Conservation (phyloP, 2,797 vertebrate genomes). For the Melanotaenia boesemani region DNA sequence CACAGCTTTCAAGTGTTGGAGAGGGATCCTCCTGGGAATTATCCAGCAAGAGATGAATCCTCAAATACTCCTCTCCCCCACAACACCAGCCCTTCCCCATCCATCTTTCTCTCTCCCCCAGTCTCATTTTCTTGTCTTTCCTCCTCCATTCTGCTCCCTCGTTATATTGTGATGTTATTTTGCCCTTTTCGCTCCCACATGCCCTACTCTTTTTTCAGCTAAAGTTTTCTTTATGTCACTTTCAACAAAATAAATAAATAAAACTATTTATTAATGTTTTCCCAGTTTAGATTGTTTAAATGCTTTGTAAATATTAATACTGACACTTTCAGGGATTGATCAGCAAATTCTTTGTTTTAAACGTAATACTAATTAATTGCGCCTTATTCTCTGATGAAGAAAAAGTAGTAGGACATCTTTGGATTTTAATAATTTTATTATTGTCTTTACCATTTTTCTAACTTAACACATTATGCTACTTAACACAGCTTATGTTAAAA, state of each 20-base stretch:
- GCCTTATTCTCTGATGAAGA: neutral
- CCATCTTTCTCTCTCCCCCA: conserved; percentile 35
- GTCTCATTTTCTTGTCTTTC: conserved; percentile 52
- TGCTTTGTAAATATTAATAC: neutral
- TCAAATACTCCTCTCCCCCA: conserved; percentile 66
- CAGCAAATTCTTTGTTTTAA: neutral
- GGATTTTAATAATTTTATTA: neutral
- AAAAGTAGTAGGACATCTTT: neutral
- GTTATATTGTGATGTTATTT: conserved; percentile 47
- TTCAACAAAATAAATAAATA: conserved; percentile 2
- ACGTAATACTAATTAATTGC: neutral
- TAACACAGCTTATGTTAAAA: too few relatives aligned
- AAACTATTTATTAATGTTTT: conserved; percentile 13
- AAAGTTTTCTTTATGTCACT: neutral
- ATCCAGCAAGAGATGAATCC: conserved; percentile 82
- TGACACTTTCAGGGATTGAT: neutral
- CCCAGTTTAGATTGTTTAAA: neutral
- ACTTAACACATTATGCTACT: neutral
- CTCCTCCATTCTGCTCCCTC: conserved; percentile 45
- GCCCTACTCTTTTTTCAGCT: neutral
- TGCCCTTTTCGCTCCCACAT: conserved; percentile 15
- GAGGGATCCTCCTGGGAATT: conserved; percentile 83
- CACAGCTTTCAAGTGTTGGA: conserved; percentile 87
- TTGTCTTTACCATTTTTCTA: neutral
- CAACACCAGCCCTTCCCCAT: conserved; percentile 55